Evolutionary conservation across 2,888 invertebrate species (phyloP).

Genomic region (Ennomos erosarius): DNA sequence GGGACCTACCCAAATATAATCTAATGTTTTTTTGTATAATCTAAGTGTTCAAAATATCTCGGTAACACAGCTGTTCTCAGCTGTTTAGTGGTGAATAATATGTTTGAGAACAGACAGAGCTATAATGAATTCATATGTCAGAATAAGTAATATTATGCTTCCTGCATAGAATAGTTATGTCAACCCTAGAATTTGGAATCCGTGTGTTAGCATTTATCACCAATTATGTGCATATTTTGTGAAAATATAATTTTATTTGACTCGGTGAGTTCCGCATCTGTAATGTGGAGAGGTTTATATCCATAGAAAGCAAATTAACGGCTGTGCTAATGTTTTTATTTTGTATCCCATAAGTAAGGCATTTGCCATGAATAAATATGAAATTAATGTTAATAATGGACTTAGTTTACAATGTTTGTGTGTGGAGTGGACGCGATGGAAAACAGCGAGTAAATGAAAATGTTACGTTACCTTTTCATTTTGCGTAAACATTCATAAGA

Average conservation of each 20-base stretch:
- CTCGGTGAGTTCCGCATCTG: neutral
- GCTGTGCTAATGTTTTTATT: slow-evolving; percentile 2
- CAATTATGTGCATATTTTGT: slow-evolving; percentile 31
- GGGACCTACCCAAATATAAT: too few relatives aligned
- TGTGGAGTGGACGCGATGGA: neutral
- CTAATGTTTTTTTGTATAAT: too few relatives aligned
- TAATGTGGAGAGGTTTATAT: slow-evolving; percentile 1
- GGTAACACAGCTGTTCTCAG: too few relatives aligned
- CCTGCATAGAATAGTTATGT: slow-evolving; percentile 16
- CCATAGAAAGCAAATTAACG: slow-evolving; percentile 14
- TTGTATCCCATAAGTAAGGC: slow-evolving; percentile 1
- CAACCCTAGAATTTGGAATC: slow-evolving; percentile 4
- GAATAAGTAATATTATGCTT: slow-evolving; percentile 3
- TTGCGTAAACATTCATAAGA: too few relatives aligned
- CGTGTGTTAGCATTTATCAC: slow-evolving; percentile 5
- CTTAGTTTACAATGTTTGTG: too few relatives aligned
- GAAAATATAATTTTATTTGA: slow-evolving; percentile 20
- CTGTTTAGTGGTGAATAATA: too few relatives aligned
- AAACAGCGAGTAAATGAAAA: neutral
- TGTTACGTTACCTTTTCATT: too few relatives aligned
- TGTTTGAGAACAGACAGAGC: too few relatives aligned
- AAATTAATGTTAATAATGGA: slow-evolving; percentile 9
- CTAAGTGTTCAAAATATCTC: too few relatives aligned
- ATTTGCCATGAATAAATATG: slow-evolving; percentile 10
- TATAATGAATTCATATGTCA: too few relatives aligned